These are phyloP conservation scores for Sula dactylatra DNA, from an alignment of 2,113 vertebrate species.

Conservation along the genomic window DNA sequence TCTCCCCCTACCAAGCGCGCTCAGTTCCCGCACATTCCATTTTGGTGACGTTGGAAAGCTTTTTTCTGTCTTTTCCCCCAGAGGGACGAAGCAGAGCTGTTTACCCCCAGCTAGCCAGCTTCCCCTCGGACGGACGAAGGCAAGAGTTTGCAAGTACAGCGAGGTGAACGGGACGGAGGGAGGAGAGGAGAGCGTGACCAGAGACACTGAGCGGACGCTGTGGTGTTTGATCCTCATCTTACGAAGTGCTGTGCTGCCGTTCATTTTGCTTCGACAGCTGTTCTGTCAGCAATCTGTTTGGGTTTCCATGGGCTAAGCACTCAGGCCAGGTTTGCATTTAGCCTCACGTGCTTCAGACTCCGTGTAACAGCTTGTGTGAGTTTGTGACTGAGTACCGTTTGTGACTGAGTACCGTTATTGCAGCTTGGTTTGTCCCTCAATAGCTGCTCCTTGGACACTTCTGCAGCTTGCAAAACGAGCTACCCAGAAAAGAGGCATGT, in stretches of 20 bases:
- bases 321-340: not conserved
- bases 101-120: not conserved
- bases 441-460: not conserved
- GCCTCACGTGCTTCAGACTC: not conserved
- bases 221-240: not conserved
- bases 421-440: not conserved
- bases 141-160: not conserved
- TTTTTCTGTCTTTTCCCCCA: not conserved
- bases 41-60: not conserved
- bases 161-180: not conserved
- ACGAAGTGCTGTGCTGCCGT: not conserved
- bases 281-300: not conserved
- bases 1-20: not conserved
- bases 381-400: not conserved
- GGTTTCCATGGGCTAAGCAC: not conserved
- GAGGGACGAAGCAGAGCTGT: constrained; percentile 13
- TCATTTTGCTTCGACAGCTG: fast-evolving
- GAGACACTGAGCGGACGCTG: not conserved
- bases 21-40: constrained; percentile 18
- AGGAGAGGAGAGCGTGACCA: not conserved
- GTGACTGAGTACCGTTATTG: not conserved
- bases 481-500: not conserved
- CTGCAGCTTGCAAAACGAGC: not conserved
- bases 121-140: not conserved
- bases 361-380: not conserved